Conservation (phyloP, 2,797 vertebrate species). For the Scolopax rusticola region DNA sequence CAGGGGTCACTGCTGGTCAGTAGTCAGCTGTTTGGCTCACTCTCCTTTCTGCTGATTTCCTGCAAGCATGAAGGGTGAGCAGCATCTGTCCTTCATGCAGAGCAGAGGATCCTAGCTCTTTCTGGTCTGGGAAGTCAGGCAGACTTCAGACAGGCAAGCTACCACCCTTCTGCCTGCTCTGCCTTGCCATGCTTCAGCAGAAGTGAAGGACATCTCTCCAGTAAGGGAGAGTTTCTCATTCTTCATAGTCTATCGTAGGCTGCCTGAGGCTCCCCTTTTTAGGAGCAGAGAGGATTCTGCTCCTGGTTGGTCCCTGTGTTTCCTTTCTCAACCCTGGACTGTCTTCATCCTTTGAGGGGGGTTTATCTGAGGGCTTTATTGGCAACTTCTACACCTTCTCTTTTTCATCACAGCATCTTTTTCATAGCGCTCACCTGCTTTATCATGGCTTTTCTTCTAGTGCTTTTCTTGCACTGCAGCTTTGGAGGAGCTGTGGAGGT, state of each 20-base stretch:
- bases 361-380: not conserved
- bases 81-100: not conserved
- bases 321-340: not conserved
- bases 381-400: not conserved
- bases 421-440: not conserved
- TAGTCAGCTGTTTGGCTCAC: not conserved
- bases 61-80: not conserved
- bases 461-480: not conserved
- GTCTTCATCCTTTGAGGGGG: not conserved
- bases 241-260: not conserved
- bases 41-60: not conserved
- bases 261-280: not conserved
- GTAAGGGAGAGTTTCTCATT: not conserved
- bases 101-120: not conserved
- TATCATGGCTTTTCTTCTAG: not conserved
- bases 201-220: not conserved
- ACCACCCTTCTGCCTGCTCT: not conserved
- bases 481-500: not conserved
- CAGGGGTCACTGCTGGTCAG: not conserved
- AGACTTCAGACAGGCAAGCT: not conserved
- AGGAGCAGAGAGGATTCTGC: not conserved
- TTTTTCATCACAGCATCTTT: not conserved
- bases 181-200: not conserved
- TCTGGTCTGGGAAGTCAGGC: not conserved
- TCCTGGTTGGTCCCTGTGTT: not conserved